Percentiles rank a stretch among this genome's conserved stretches.
phyloP scores from a whole-genome alignment of 1,140 invertebrate genomes.

The Octopus bimaculoides region DNA sequence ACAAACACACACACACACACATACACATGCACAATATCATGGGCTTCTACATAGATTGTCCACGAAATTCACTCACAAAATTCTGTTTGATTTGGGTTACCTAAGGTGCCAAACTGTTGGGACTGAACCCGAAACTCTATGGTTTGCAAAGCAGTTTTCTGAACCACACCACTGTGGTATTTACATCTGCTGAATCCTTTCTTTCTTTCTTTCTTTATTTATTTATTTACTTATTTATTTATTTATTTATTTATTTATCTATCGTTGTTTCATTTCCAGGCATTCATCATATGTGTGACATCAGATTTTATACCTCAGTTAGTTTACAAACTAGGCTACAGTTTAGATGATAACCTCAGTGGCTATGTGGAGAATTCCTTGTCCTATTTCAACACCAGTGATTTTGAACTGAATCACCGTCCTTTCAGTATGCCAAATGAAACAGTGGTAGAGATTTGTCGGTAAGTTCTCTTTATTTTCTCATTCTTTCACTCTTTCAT shows the following conservation, averaged over 20 bases:
- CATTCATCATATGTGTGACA: conserved; percentile 54
- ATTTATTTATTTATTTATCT: not conserved
- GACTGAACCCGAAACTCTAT: too few relatives aligned
- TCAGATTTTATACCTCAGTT: conserved; percentile 51
- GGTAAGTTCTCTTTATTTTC: conserved; percentile 2
- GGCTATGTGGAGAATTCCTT: conserved; percentile 84
- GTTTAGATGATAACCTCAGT: conserved; percentile 66
- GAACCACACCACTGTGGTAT: too few relatives aligned
- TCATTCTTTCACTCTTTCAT: not conserved
- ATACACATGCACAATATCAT: too few relatives aligned
- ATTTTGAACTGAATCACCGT: conserved; percentile 61
- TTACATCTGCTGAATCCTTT: too few relatives aligned
- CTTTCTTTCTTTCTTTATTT: too few relatives aligned
- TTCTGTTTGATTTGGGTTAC: too few relatives aligned
- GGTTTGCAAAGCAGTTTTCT: too few relatives aligned
- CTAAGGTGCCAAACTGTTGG: too few relatives aligned
- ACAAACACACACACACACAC: too few relatives aligned
- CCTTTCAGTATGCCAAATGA: conserved; percentile 23
- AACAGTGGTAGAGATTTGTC: conserved; percentile 15
- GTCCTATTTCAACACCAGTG: conserved; percentile 75
- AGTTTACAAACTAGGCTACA: conserved; percentile 60
- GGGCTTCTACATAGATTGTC: too few relatives aligned
- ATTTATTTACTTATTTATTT: not conserved
- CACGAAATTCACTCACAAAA: too few relatives aligned
- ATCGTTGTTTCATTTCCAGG: conserved; percentile 34